These are phyloP conservation scores for Chalcosyrphus nemorum DNA, from an alignment of 2,888 invertebrate species.

Conservation along the genomic window DNA sequence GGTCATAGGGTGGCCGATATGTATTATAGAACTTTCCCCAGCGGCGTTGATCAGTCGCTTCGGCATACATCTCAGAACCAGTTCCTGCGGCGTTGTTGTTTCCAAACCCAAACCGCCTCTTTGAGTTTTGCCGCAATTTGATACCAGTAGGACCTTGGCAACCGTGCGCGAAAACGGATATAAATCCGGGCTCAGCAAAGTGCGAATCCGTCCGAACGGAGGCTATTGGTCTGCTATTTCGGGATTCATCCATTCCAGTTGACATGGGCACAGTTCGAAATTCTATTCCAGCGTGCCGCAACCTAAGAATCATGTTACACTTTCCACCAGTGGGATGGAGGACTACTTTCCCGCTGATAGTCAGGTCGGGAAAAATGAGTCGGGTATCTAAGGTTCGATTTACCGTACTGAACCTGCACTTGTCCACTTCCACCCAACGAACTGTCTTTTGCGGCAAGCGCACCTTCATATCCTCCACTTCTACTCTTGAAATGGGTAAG, in stretches of 20 bases:
- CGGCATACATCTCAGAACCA: conserved; percentile 72
- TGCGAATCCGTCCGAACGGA: conserved; percentile 89
- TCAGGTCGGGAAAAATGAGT: conserved; percentile 89
- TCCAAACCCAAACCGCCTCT: conserved; percentile 78
- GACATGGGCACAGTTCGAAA: conserved; percentile 86
- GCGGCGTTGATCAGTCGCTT: conserved; percentile 60
- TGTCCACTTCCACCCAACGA: conserved; percentile 88
- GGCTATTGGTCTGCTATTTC: conserved; percentile 77
- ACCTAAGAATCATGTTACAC: conserved; percentile 90
- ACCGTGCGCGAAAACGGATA: conserved; percentile 92
- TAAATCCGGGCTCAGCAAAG: conserved; percentile 92
- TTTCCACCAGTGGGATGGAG: conserved; percentile 83
- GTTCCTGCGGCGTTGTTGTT: conserved; percentile 68
- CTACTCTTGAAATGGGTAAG: conserved; percentile 76
- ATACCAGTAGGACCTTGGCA: conserved; percentile 84
- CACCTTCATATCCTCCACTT: conserved; percentile 82
- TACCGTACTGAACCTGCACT: conserved; percentile 88
- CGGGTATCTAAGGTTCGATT: conserved; percentile 90
- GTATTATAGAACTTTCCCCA: conserved; percentile 76
- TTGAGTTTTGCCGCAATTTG: conserved; percentile 79
- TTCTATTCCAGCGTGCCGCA: conserved; percentile 90
- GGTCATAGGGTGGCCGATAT: conserved; percentile 76
- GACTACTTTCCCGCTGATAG: conserved; percentile 90
- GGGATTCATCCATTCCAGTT: conserved; percentile 76
- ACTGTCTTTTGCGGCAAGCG: conserved; percentile 85